These are phyloP conservation scores for Acleris holmiana DNA, from an alignment of 2,888 invertebrate species.

Conservation along the genomic window DNA sequence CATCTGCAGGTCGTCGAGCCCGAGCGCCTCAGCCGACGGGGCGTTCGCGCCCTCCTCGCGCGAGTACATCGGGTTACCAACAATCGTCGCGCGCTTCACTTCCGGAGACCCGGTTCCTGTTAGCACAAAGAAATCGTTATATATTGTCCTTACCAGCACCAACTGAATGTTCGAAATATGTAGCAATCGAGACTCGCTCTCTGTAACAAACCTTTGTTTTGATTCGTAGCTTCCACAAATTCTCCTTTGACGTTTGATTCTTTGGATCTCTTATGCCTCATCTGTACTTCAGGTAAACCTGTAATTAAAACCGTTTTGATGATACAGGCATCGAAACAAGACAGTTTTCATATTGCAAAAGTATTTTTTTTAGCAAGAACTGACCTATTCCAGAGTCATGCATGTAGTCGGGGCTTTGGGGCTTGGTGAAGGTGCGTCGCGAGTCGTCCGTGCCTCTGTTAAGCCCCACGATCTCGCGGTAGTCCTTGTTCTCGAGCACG, in stretches of 20 bases:
- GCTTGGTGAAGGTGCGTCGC: conserved; percentile 79
- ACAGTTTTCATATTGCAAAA: not conserved
- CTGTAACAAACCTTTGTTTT: conserved; percentile 69
- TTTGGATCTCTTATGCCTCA: conserved; percentile 77
- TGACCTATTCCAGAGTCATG: conserved; percentile 82
- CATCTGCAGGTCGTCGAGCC: conserved; percentile 94
- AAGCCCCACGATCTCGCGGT: conserved; percentile 74
- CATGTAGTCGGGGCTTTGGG: conserved; percentile 82
- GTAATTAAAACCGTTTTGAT: conserved; percentile 41
- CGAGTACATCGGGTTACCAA: conserved; percentile 95
- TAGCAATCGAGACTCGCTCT: not conserved
- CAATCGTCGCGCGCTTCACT: conserved; percentile 93
- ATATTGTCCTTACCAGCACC: not conserved
- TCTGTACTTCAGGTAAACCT: conserved; percentile 80
- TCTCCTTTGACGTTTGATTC: conserved; percentile 74
- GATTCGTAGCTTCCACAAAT: conserved; percentile 84
- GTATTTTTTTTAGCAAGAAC: conserved; percentile 19
- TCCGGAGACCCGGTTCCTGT: conserved; percentile 82
- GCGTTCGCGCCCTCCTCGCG: conserved; percentile 67
- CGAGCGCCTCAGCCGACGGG: conserved; percentile 85
- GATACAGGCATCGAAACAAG: not conserved
- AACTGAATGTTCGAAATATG: not conserved
- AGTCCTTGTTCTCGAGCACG: conserved; percentile 80
- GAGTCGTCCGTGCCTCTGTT: conserved; percentile 79
- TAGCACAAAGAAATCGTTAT: conserved; percentile 11